Percentiles rank a stretch among this genome's conserved stretches.
Conservation (phyloP, 2,797 vertebrate genomes). For the Ambastaia sidthimunki region DNA sequence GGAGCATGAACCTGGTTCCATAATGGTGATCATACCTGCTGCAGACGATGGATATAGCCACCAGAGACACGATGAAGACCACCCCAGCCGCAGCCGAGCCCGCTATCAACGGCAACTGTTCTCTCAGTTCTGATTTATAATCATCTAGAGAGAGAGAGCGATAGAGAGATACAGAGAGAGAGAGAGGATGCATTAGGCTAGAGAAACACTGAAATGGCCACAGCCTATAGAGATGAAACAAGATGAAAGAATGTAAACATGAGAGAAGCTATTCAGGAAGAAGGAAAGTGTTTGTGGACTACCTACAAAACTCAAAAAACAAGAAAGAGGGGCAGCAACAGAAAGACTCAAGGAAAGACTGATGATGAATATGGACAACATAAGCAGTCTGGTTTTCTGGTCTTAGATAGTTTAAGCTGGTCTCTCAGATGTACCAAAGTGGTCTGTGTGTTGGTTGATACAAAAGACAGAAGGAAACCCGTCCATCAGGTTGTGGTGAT, state of each 20-base stretch:
- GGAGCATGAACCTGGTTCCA: not conserved
- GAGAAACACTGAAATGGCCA: constrained; percentile 29
- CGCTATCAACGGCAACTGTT: constrained; percentile 95
- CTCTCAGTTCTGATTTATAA: constrained; percentile 97
- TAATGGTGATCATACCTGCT: constrained; percentile 84
- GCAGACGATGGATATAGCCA: constrained; percentile 97
- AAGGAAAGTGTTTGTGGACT: not conserved
- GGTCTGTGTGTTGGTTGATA: no score
- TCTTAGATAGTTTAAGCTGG: not conserved
- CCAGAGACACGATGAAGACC: constrained; percentile 95
- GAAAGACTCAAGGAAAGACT: constrained; percentile 1
- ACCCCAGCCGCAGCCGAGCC: constrained; percentile 94
- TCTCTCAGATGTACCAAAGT: not conserved
- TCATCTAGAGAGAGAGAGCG: constrained; percentile 80
- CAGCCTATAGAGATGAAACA: constrained; percentile 29
- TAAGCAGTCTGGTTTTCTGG: not conserved
- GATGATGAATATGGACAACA: not conserved
- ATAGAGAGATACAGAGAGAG: constrained; percentile 35
- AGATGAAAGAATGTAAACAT: constrained; percentile 29
- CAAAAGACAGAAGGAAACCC: no score
- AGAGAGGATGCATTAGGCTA: constrained; percentile 43
- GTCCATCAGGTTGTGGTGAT: no score
- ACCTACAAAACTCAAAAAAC: constrained; percentile 8
- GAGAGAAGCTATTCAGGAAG: constrained; percentile 30
- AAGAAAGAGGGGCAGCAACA: not conserved